These are phyloP conservation scores for Perdita meconis DNA, from an alignment of 2,888 invertebrate genomes.

Conservation along the genomic window DNA sequence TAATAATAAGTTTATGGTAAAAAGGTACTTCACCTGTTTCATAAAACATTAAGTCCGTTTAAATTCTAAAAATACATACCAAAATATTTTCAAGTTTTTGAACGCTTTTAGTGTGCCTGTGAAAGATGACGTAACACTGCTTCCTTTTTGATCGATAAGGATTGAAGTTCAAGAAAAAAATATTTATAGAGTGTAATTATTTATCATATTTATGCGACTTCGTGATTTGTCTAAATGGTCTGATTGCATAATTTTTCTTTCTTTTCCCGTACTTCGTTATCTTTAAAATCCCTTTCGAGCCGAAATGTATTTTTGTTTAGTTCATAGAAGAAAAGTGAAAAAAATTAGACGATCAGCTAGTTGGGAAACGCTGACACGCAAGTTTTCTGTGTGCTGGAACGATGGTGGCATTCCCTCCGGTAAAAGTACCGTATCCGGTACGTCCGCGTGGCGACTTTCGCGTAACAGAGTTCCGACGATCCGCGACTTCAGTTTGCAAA, in stretches of 20 bases:
- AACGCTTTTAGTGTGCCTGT: not conserved
- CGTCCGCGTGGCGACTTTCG: slow-evolving; percentile 59
- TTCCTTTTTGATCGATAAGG: too few species aligned
- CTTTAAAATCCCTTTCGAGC: not conserved
- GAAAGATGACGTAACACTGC: not conserved
- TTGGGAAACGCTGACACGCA: slow-evolving; percentile 49
- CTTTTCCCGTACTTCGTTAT: not conserved
- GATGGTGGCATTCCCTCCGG: slow-evolving; percentile 60
- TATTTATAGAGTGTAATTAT: too few species aligned
- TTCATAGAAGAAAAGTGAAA: not conserved
- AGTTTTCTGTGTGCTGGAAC: slow-evolving; percentile 52
- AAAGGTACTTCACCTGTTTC: too few species aligned
- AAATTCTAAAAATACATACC: not conserved
- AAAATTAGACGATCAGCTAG: not conserved
- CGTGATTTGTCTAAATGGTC: too few species aligned
- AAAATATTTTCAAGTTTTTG: not conserved
- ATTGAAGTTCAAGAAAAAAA: too few species aligned
- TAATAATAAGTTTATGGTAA: too few species aligned
- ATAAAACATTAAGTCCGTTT: too few species aligned
- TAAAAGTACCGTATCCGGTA: slow-evolving; percentile 67
- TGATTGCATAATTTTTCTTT: too few species aligned
- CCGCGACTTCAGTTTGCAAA: slow-evolving; percentile 27
- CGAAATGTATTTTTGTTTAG: too few species aligned
- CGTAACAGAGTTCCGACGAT: slow-evolving; percentile 46
- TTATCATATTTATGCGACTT: too few species aligned